These are phyloP conservation scores for Neodon shergylaensis DNA, from an alignment of 2,113 vertebrate genomes.

Conservation along the genomic window DNA sequence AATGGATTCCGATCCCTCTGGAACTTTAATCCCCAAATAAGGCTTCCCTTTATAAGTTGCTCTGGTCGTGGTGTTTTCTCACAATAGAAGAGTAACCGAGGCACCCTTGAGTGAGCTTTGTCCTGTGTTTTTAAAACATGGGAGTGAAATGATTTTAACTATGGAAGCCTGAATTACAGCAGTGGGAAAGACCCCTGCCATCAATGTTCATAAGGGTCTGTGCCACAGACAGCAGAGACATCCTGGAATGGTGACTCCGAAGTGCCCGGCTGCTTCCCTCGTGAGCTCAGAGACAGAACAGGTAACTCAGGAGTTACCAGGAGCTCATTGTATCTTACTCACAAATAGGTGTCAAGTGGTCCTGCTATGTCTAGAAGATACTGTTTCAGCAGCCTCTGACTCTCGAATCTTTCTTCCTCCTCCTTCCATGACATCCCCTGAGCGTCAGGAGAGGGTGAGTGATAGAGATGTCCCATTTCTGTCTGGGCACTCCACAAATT, in stretches of 20 bases:
- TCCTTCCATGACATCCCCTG: neutral
- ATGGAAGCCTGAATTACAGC: neutral
- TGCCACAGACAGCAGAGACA: neutral
- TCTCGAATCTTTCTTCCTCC: neutral
- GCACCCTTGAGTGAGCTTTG: neutral
- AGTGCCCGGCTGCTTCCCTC: neutral
- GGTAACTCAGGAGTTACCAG: neutral
- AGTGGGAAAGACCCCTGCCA: neutral
- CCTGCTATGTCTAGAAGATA: neutral
- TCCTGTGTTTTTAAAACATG: neutral
- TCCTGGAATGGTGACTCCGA: neutral
- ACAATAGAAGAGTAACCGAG: neutral
- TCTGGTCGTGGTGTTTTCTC: neutral
- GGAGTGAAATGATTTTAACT: neutral
- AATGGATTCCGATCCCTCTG: neutral
- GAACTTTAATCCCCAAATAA: neutral
- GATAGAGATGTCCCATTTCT: neutral
- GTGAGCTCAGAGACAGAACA: neutral
- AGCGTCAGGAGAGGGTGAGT: too few species aligned
- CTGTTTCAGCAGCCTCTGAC: neutral
- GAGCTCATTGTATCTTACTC: neutral
- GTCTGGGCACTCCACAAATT: too few species aligned
- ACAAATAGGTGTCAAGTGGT: neutral
- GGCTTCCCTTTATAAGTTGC: neutral
- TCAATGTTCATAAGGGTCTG: neutral